These are phyloP conservation scores for Brassicogethes aeneus DNA, from an alignment of 2,888 invertebrate species.

Conservation along the genomic window DNA sequence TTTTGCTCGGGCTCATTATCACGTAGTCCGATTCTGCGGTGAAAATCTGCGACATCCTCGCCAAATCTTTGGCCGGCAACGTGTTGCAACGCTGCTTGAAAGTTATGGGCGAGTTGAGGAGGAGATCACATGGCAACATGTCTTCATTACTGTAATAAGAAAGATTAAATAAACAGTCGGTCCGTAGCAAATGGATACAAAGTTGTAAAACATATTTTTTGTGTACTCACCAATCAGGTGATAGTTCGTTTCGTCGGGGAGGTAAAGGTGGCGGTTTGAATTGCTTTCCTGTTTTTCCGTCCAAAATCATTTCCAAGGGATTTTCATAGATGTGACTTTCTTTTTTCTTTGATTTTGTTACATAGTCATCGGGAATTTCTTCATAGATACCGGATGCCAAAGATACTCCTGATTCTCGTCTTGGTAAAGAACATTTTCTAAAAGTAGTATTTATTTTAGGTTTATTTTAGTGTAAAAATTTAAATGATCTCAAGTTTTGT, in stretches of 20 bases:
- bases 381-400: constrained; percentile 60
- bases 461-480: constrained; percentile 1
- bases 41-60: constrained; percentile 34
- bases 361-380: constrained; percentile 49
- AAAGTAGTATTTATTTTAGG: constrained; percentile 4
- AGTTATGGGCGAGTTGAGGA: not conserved
- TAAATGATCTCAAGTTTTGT: no score
- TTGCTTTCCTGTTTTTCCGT: constrained; percentile 21
- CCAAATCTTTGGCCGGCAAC: constrained; percentile 34
- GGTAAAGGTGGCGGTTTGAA: constrained; percentile 41
- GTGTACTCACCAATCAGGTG: constrained; percentile 19
- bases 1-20: constrained; percentile 33
- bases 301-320: constrained; percentile 35
- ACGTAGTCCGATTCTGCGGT: constrained; percentile 33
- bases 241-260: constrained; percentile 34
- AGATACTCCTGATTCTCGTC: constrained; percentile 50
- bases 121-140: not conserved
- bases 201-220: not conserved
- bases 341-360: constrained; percentile 5
- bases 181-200: no score
- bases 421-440: constrained; percentile 25
- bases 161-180: no score
- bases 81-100: constrained; percentile 34
- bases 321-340: constrained; percentile 38
- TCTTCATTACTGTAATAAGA: not conserved